phyloP scores from a whole-genome alignment of 35 echinoderm and acorn worm genomes.

The Lytechinus variegatus region DNA sequence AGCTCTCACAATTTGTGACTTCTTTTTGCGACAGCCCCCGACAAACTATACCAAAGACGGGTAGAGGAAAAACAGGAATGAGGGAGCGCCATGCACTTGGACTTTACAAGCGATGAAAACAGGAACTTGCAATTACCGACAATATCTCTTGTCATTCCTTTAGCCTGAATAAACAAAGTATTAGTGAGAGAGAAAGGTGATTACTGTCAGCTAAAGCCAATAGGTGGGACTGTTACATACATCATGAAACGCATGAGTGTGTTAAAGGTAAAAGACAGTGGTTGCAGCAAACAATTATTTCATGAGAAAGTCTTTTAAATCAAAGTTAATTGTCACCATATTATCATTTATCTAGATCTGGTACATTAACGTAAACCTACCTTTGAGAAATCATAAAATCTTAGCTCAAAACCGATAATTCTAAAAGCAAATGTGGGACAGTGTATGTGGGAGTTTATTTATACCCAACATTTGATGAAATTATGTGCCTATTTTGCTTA shows the following conservation, averaged over 20 bases:
- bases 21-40: neutral
- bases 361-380: no score
- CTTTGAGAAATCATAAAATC: no score
- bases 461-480: no score
- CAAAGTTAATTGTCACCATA: no score
- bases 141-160: conserved; percentile 34
- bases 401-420: no score
- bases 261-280: neutral
- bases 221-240: neutral
- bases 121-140: conserved; percentile 33
- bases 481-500: no score
- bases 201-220: neutral
- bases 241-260: neutral
- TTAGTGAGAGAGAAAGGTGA: neutral
- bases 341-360: no score
- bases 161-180: conserved; percentile 37
- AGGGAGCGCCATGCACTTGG: conserved; percentile 25
- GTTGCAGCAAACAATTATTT: no score
- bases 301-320: no score
- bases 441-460: no score
- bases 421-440: no score
- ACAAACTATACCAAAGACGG: neutral
- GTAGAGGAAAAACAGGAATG: neutral
- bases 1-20: conserved; percentile 13
- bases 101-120: conserved; percentile 14